A percentile compares a stretch with the other conserved stretches of the same genome.
Conservation (phyloP, 2,888 invertebrate species). For the Agonopterix alstromeriana region DNA sequence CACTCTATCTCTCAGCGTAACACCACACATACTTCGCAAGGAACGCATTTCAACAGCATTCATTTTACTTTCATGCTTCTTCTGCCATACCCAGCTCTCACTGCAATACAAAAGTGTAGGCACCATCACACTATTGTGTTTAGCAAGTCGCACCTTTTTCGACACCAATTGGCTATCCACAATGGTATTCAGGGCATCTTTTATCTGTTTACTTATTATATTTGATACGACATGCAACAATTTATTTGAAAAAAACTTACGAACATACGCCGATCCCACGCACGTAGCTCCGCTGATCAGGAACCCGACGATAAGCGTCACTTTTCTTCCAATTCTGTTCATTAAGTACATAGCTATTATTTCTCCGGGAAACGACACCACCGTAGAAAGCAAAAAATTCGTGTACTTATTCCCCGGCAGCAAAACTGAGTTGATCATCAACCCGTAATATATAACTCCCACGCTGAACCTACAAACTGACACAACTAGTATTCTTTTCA, state of each 20-base stretch:
- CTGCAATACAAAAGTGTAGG: no score
- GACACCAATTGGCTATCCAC: no score
- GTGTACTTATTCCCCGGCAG: slow-evolving; percentile 56
- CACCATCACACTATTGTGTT: no score
- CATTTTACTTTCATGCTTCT: no score
- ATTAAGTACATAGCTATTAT: slow-evolving; percentile 45
- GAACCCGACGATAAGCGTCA: slow-evolving; percentile 43
- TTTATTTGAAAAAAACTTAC: slow-evolving; percentile 27
- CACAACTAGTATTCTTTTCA: slow-evolving; percentile 37
- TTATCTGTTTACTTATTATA: no score
- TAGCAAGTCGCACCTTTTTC: no score
- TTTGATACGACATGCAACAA: no score
- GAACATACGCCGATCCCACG: slow-evolving; percentile 35
- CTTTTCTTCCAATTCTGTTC: slow-evolving; percentile 52
- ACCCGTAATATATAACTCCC: slow-evolving; percentile 54
- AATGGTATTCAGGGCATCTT: no score
- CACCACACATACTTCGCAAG: no score
- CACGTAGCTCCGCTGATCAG: slow-evolving; percentile 38
- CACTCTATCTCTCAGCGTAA: no score
- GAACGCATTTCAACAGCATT: no score
- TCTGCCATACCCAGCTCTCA: no score
- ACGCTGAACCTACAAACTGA: slow-evolving; percentile 41
- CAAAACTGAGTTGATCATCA: slow-evolving; percentile 54
- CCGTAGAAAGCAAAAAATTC: slow-evolving; percentile 49
- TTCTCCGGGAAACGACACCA: slow-evolving; percentile 62